A percentile compares a stretch with the other conserved stretches of the same genome.
These are phyloP conservation scores for Chascanopsetta lugubris DNA, from an alignment of 2,113 vertebrate genomes.

Conservation along the genomic window DNA sequence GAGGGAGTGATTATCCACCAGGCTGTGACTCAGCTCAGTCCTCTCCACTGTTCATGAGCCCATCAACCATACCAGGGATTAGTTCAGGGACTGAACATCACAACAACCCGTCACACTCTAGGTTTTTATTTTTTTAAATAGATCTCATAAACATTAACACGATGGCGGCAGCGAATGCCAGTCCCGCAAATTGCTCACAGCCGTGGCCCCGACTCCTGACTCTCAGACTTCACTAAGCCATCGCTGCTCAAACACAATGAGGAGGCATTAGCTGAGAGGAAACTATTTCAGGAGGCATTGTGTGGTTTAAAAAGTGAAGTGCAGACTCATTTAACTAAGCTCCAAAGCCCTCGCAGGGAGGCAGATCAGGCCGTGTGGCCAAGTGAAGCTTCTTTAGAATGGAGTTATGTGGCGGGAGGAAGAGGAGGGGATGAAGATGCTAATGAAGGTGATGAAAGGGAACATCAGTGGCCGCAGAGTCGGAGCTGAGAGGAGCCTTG, in stretches of 20 bases:
- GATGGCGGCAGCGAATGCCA: conserved; percentile 26
- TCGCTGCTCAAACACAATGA: conserved; percentile 42
- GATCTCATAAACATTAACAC: conserved; percentile 16
- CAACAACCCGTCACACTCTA: conserved; percentile 34
- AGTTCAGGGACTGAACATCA: conserved; percentile 30
- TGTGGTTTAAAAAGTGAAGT: conserved; percentile 64
- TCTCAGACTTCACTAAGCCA: conserved; percentile 32
- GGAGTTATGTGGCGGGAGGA: conserved; percentile 33
- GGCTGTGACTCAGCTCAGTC: conserved; percentile 27
- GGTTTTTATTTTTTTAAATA: conserved; percentile 5
- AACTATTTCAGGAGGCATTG: conserved; percentile 60
- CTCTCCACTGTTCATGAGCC: conserved; percentile 19
- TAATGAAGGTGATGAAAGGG: conserved; percentile 33
- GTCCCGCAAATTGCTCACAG: conserved; percentile 36
- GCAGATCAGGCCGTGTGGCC: conserved; percentile 55
- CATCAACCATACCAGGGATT: conserved; percentile 21
- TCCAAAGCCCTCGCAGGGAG: conserved; percentile 29
- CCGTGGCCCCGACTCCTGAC: conserved; percentile 41
- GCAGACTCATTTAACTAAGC: conserved; percentile 67
- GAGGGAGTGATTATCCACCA: conserved; percentile 40
- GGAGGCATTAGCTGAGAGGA: conserved; percentile 47
- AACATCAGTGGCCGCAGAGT: conserved; percentile 22
- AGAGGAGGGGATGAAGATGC: conserved; percentile 12
- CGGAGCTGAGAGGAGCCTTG: conserved; percentile 14
- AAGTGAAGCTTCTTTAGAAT: conserved; percentile 38